Percentiles rank a stretch among this genome's conserved stretches.
These are phyloP conservation scores for Mesaphorura yosii DNA, from an alignment of 1,140 invertebrate genomes.

Conservation along the genomic window DNA sequence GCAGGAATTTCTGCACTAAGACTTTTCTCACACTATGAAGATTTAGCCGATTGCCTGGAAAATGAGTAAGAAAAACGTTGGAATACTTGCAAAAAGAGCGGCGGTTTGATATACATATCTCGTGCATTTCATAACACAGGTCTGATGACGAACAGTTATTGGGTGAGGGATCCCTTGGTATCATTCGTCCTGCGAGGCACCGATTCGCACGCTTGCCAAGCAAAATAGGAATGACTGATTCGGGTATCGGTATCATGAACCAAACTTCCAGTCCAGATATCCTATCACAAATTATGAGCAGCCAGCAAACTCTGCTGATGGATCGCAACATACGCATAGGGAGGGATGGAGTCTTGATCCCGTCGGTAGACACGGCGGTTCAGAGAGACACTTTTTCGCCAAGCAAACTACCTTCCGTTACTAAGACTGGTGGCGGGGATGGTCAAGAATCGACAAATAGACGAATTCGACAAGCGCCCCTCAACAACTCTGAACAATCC, in stretches of 20 bases:
- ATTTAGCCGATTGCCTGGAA: constrained; percentile 19
- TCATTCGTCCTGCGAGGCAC: constrained; percentile 15
- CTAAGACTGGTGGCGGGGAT: too few relatives aligned
- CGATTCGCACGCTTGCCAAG: background rate
- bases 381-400: background rate
- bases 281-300: constrained; percentile 23
- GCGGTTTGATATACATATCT: too few relatives aligned
- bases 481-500: too few relatives aligned
- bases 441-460: too few relatives aligned
- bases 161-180: constrained; percentile 34
- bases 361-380: constrained; percentile 12
- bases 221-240: background rate
- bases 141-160: too few relatives aligned
- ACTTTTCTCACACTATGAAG: constrained; percentile 14
- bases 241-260: background rate
- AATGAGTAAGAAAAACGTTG: constrained; percentile 6
- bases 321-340: constrained; percentile 26
- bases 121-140: background rate
- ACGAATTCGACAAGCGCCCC: too few relatives aligned
- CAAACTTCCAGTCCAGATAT: constrained; percentile 20
- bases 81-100: too few relatives aligned
- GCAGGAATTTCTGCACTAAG: constrained; percentile 25
- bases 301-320: constrained; percentile 22
- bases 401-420: too few relatives aligned
- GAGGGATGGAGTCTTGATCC: constrained; percentile 26